These are phyloP conservation scores for Sebastes dallii DNA, from an alignment of 2,797 vertebrate species.

Conservation along the genomic window DNA sequence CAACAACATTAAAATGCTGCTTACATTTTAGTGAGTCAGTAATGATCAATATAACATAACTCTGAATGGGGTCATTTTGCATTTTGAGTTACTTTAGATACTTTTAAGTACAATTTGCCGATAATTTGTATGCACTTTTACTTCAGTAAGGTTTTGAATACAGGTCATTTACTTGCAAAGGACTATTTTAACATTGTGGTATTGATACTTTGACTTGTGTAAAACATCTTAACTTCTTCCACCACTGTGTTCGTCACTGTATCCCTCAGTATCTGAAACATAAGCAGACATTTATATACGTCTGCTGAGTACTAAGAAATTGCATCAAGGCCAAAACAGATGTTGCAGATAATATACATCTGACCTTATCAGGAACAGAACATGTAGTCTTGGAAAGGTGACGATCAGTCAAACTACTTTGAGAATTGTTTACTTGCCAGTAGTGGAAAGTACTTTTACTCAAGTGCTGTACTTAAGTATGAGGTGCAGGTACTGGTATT, in stretches of 20 bases:
- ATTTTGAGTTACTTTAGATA: not conserved
- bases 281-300: not conserved
- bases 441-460: not conserved
- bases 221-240: not conserved
- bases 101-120: not conserved
- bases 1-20: not conserved
- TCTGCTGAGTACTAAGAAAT: not conserved
- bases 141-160: not conserved
- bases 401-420: not conserved
- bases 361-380: not conserved
- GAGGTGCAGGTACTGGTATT: not conserved
- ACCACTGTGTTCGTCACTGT: not conserved
- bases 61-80: not conserved
- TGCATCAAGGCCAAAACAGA: not conserved
- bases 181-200: not conserved
- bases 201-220: not conserved
- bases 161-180: not conserved
- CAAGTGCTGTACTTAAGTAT: not conserved
- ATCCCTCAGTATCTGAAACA: not conserved
- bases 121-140: not conserved
- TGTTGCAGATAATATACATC: not conserved
- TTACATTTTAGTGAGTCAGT: not conserved
- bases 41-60: not conserved
- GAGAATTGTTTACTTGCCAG: not conserved
- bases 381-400: not conserved